Percentiles rank a stretch among this genome's conserved stretches.
phyloP scores from a whole-genome alignment of 2,113 vertebrate genomes.

The Pica pica region DNA sequence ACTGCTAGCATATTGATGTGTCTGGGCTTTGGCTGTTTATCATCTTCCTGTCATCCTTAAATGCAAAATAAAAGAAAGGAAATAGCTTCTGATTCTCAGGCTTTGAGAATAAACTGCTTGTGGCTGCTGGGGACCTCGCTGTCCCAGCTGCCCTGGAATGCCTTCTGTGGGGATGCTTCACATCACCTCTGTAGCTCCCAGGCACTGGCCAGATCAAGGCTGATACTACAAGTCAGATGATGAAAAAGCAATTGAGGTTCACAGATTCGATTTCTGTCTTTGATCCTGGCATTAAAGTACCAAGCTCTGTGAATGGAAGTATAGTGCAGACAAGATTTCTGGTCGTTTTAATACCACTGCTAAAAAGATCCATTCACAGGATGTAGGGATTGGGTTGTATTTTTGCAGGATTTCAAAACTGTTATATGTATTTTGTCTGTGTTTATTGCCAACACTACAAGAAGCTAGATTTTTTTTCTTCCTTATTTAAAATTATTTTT shows the following conservation, averaged over 20 bases:
- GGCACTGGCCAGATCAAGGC: slow-evolving; percentile 66
- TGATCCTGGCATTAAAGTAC: slow-evolving; percentile 40
- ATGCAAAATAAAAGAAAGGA: slow-evolving; percentile 52
- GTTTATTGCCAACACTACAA: neutral
- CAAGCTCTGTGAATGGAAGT: slow-evolving; percentile 1
- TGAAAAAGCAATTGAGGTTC: slow-evolving; percentile 60
- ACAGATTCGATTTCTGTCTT: slow-evolving; percentile 50
- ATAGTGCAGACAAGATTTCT: neutral
- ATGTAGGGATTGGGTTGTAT: neutral
- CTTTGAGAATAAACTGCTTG: slow-evolving; percentile 68
- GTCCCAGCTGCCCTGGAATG: slow-evolving; percentile 22
- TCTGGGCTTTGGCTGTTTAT: slow-evolving; percentile 60
- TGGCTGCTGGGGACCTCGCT: slow-evolving; percentile 21
- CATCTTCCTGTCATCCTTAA: slow-evolving; percentile 72
- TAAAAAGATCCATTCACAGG: neutral
- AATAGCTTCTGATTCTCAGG: slow-evolving; percentile 70
- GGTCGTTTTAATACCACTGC: neutral
- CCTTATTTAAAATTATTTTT: neutral
- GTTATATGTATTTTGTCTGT: neutral
- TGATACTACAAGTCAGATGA: slow-evolving; percentile 72
- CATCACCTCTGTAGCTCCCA: slow-evolving; percentile 62
- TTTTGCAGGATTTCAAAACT: neutral
- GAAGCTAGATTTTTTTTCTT: neutral
- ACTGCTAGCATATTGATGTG: slow-evolving; percentile 23
- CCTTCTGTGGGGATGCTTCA: slow-evolving; percentile 25